phyloP scores from a whole-genome alignment of 1,140 invertebrate species.

The Orchestia grillus region DNA sequence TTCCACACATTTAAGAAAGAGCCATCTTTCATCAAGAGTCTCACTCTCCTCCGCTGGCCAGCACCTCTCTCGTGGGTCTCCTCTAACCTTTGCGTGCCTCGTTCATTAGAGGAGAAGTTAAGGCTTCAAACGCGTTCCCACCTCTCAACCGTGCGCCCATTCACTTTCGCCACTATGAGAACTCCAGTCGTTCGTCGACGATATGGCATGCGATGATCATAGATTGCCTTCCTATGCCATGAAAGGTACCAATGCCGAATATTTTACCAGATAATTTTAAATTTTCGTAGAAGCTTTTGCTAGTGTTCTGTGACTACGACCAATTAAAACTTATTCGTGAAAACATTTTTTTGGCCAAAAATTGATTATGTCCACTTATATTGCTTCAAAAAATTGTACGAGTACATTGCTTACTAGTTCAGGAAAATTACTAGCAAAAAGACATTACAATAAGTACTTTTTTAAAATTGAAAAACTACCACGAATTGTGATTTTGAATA shows the following conservation, averaged over 20 bases:
- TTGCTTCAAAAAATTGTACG: background rate
- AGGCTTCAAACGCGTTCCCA: background rate
- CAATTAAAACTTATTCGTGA: background rate
- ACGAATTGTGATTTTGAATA: background rate
- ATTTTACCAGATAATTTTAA: background rate
- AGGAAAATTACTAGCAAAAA: background rate
- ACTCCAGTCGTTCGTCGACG: background rate
- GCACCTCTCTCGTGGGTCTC: background rate
- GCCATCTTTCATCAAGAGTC: slow-evolving; percentile 22
- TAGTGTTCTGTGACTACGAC: background rate
- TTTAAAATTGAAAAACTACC: background rate
- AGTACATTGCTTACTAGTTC: background rate
- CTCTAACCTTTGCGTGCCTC: background rate
- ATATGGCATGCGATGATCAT: background rate
- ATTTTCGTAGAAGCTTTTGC: background rate
- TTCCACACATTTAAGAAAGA: slow-evolving; percentile 53
- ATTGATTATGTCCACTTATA: background rate
- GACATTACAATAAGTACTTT: background rate
- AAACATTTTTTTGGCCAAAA: background rate
- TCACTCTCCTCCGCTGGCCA: background rate
- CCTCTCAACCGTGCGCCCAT: background rate
- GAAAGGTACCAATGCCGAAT: background rate
- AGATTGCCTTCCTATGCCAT: background rate
- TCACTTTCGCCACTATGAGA: background rate
- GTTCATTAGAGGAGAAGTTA: slow-evolving; percentile 28